Conservation (phyloP, 2,113 vertebrate genomes). For the Trematocara stigmaticum region DNA sequence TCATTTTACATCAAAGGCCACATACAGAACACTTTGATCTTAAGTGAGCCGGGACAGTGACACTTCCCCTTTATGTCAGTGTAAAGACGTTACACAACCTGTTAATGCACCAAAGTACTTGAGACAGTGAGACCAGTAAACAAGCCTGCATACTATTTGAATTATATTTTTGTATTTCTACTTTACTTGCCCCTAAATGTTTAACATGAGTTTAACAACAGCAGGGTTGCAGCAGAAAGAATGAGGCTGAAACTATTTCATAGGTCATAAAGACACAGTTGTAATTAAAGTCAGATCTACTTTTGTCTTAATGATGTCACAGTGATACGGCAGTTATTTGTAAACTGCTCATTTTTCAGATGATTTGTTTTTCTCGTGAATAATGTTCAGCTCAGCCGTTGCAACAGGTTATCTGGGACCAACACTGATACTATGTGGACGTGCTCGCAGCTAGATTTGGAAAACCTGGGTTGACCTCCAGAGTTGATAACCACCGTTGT, state of each 20-base stretch:
- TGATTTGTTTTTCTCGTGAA: not conserved
- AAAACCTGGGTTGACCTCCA: not conserved
- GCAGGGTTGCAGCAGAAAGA: not conserved
- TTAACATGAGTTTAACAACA: not conserved
- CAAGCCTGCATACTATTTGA: not conserved
- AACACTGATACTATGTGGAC: not conserved
- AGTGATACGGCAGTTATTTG: not conserved
- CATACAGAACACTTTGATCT: not conserved
- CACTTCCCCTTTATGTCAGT: not conserved
- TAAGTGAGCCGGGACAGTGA: not conserved
- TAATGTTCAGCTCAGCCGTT: not conserved
- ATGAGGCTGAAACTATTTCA: rapidly evolving
- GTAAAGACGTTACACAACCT: not conserved
- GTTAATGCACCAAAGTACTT: not conserved
- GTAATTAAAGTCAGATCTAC: not conserved
- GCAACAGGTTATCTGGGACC: not conserved
- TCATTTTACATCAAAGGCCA: not conserved
- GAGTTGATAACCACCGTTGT: not conserved
- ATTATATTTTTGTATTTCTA: not conserved
- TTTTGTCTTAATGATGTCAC: not conserved
- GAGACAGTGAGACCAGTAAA: not conserved
- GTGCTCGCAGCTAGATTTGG: not conserved
- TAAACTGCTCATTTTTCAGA: not conserved
- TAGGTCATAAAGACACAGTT: not conserved
- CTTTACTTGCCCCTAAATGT: not conserved